Conservation (phyloP, 2,888 invertebrate species). For the Nephrotoma flavescens region DNA sequence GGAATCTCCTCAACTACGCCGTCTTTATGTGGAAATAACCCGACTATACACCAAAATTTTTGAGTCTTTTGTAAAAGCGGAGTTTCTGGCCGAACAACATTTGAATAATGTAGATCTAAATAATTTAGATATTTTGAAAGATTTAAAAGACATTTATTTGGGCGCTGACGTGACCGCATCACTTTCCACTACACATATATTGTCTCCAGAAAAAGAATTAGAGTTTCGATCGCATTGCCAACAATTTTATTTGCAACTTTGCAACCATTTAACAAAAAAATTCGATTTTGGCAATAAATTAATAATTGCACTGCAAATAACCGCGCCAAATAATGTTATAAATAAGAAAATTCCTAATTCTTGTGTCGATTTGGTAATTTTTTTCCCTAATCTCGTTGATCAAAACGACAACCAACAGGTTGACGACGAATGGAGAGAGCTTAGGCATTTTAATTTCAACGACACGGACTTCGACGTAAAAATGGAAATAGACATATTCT, state of each 20-base stretch:
- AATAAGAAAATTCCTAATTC: not conserved
- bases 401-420: not conserved
- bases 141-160: constrained; percentile 7
- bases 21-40: not conserved
- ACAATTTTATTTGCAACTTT: constrained; percentile 2
- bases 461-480: no score
- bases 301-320: not conserved
- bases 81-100: not conserved
- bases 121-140: not conserved
- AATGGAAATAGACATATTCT: no score
- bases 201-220: no score
- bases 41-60: not conserved
- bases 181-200: not conserved
- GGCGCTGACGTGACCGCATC: not conserved
- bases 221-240: no score
- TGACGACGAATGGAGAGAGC: not conserved
- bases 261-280: not conserved
- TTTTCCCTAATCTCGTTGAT: not conserved
- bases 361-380: not conserved
- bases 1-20: constrained; percentile 8
- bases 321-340: not conserved
- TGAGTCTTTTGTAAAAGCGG: not conserved
- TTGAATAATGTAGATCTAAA: not conserved
- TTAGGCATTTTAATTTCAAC: no score
- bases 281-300: constrained; percentile 3